Base-by-base conservation (phyloP, 2,888 invertebrate genomes). In the Cephus sareptanus region DNA sequence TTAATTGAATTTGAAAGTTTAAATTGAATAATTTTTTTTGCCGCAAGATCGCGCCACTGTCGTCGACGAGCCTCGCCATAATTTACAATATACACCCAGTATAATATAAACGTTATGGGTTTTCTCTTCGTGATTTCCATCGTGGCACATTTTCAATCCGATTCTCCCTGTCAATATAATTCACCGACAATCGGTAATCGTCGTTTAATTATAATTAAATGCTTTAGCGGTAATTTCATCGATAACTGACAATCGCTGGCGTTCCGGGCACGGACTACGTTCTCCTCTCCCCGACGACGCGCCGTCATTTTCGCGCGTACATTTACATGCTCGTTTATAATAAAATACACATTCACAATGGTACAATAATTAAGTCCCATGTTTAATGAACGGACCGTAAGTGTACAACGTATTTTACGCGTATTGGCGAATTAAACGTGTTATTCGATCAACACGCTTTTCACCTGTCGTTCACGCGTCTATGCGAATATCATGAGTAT, bases 331-430 rank as follows among this genome's bases (percentile, higher is more conserved):
- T 84, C 85, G 84, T 87, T 56, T 86, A 89, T 89, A 89, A 89
- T 89, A 89, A 90, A 90, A 89, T 89, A 89, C 89, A 88, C 89
- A 88, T 89, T 89, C 89, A 87, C 88, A 85, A 87, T 85, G 84
- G 86, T 87, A 87, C 84, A 85, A 78, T 83, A 84, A 73, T 77
- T 77, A 40, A 76, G 34, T 73, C 34, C 34, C 31, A 75, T 71
- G 71, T 34, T 71, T 71, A 71, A 6, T 71, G 13, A 76, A 56
- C 73, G 40, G 6, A 56, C 15, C 40, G 30, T 75, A 75, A 35
- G 37, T 78, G 35, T 23, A 69, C 30, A 71, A 70, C 69, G 75
- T 69, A 31, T 23, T 31, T 34, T 31, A 71, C 71, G 31, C 71
- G 12, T 23, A 23, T 9, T 0, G 56, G 9, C 1, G 56, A 56